Percentiles rank a stretch among this genome's conserved stretches.
Conservation (phyloP, 2,113 vertebrate species). For the Asarcornis scutulata region DNA sequence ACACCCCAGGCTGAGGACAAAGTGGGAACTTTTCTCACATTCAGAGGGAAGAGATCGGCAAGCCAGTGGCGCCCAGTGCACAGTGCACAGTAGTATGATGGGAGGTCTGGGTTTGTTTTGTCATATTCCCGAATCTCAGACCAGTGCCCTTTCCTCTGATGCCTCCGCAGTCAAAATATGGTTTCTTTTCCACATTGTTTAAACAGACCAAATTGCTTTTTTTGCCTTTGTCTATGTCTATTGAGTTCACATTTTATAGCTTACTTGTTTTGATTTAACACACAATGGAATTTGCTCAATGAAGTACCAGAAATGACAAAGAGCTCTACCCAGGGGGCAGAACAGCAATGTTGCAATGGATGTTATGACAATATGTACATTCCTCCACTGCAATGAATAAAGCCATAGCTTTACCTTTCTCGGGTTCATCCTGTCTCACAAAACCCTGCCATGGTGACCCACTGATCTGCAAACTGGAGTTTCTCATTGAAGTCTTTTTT, state of each 20-base stretch:
- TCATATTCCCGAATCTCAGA: not conserved
- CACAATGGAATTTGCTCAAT: not conserved
- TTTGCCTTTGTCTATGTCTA: not conserved
- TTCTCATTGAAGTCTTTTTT: not conserved
- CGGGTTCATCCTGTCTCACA: not conserved
- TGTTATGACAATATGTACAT: not conserved
- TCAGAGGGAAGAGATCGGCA: not conserved
- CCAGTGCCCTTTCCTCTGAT: not conserved
- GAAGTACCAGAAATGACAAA: not conserved
- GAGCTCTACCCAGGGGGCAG: not conserved
- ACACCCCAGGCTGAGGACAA: not conserved
- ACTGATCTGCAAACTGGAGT: not conserved
- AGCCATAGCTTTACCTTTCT: not conserved
- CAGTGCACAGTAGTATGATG: not conserved
- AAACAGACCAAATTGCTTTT: constrained; percentile 16
- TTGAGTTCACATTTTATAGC: not conserved
- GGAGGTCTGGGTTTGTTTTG: not conserved
- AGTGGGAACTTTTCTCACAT: not conserved
- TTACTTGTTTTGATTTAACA: constrained; percentile 22
- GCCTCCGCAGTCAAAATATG: constrained; percentile 13
- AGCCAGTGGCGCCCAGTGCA: not conserved
- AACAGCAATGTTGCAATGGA: not conserved
- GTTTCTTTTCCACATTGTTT: constrained; percentile 18
- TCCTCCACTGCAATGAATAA: not conserved
- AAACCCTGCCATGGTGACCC: not conserved